Base-by-base conservation (phyloP, 1,140 invertebrate species). In the Lineus longissimus region DNA sequence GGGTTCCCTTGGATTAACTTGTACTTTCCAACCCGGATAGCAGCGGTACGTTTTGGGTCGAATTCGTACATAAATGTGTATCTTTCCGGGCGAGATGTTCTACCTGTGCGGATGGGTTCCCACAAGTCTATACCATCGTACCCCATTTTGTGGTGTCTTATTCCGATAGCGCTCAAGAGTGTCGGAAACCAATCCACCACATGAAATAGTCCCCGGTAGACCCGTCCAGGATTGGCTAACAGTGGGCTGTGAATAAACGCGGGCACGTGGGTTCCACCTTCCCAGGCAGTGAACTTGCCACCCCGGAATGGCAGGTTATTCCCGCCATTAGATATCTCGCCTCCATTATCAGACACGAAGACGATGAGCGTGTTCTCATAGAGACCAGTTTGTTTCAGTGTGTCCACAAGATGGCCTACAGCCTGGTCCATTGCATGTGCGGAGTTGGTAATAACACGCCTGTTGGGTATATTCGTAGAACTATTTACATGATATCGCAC, bases 341-440 rank as follows among this genome's bases (percentile, higher is more conserved):
- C 82, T 25, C 82, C 82, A 73, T 84, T 84, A 70, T 84, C 76
- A 2, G 78, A 77, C 0, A 70, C 70, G 59, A 81, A 81, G 1
- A 78, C 54, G 33, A 81, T 74, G 29, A 81, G 65, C 15, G 74
- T 65, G 61, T 81, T 81, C 36, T 72, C 45, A 25, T 74, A 59
- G 66, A 78, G 71, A 0, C 85, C 80, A 27, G 81, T 82, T 0
- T 82, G 74, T 1, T 84, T 70, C 40, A 97, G 75, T 9, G 91
- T 86, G 31, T 86, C 74, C 0, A 94, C 86, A 19, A 96, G 88
- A 6, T 78, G 72, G 7, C 92, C 92, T 1, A 96, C 90, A 0
- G 92, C 93, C 66, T 90, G 86, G 78, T 97, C 94, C 63, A 96
- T 74, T 71, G 91, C 90, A 11, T 86, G 84, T 22, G 94, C 74